Conservation (phyloP, 2,113 vertebrate species). For the Erythrocebus patas region DNA sequence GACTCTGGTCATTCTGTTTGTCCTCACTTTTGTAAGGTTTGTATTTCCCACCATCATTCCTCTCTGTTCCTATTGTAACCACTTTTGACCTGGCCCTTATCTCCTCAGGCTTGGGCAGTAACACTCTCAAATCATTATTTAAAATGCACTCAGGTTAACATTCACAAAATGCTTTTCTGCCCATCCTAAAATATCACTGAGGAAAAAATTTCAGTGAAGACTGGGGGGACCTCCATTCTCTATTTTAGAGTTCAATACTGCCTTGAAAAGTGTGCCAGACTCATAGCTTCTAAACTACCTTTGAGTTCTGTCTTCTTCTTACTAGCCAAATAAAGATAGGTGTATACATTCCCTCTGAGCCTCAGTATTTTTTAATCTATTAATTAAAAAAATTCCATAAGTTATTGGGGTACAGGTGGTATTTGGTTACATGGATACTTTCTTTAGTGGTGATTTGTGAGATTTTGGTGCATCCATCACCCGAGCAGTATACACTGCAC, state of each 20-base stretch:
- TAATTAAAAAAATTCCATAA: too few species aligned
- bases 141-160: not conserved
- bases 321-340: not conserved
- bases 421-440: too few species aligned
- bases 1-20: not conserved
- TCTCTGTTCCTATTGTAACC: not conserved
- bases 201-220: constrained; percentile 9
- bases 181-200: not conserved
- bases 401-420: too few species aligned
- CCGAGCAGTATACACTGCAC: too few species aligned
- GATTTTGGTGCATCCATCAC: too few species aligned
- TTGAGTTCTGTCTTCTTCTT: not conserved
- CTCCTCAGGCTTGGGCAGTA: not conserved
- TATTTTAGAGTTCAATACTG: not conserved
- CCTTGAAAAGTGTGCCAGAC: not conserved
- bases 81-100: not conserved
- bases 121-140: not conserved
- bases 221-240: not conserved
- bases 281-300: not conserved
- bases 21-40: not conserved
- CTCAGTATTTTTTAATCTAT: not conserved
- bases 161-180: not conserved
- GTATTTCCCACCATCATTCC: not conserved
- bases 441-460: too few species aligned
- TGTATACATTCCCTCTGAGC: not conserved